These are phyloP conservation scores for Serilophus lunatus DNA, from an alignment of 2,113 vertebrate species.

Conservation along the genomic window DNA sequence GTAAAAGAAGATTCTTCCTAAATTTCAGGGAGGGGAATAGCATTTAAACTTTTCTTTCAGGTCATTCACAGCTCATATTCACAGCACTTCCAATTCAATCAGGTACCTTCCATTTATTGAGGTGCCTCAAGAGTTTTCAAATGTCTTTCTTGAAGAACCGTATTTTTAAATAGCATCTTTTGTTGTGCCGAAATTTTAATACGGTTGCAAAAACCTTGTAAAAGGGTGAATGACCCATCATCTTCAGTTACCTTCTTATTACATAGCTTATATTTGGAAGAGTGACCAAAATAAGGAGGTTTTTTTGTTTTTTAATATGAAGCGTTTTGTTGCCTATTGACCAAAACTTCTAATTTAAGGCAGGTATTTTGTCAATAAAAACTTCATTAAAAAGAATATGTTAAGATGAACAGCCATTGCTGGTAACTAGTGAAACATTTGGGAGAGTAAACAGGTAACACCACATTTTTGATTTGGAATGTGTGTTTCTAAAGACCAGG, in stretches of 20 bases:
- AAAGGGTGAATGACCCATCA: background rate
- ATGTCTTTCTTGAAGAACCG: background rate
- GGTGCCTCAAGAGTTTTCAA: background rate
- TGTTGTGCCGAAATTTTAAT: background rate
- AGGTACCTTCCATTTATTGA: background rate
- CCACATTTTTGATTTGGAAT: background rate
- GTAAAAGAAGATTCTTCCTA: background rate
- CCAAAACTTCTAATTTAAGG: background rate
- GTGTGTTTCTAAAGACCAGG: background rate
- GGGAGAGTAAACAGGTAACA: background rate
- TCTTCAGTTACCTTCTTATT: background rate
- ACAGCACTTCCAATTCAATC: background rate
- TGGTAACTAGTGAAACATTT: background rate
- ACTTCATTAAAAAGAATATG: background rate
- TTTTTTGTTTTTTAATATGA: background rate
- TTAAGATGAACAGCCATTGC: accelerated
- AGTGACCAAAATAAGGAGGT: background rate
- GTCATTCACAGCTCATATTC: background rate
- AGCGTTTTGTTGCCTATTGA: background rate
- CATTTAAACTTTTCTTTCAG: background rate
- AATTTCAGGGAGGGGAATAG: background rate
- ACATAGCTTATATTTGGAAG: background rate
- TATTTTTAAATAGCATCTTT: background rate
- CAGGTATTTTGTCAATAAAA: background rate
- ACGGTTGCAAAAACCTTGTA: background rate